These are phyloP conservation scores for Labeo rohita DNA, from an alignment of 2,113 vertebrate species.

Conservation along the genomic window DNA sequence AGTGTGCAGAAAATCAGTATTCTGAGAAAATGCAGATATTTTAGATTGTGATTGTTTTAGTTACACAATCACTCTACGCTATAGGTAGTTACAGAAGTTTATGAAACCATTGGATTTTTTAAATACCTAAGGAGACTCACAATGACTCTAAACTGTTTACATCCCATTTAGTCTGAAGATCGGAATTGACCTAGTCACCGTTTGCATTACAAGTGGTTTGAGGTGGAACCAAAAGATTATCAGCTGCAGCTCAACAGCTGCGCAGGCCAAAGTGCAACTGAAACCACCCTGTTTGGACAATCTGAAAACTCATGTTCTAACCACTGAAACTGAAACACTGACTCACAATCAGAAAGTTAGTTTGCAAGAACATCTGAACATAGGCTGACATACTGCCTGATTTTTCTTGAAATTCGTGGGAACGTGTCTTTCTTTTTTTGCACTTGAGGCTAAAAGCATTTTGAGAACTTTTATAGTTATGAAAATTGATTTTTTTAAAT, in stretches of 20 bases:
- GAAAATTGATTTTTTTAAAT: no score
- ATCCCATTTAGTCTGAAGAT: background rate
- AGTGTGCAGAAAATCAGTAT: slow-evolving; percentile 27
- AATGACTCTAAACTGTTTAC: background rate
- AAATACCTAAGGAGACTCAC: background rate
- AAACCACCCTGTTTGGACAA: slow-evolving; percentile 39
- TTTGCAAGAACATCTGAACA: slow-evolving; percentile 11
- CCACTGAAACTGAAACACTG: slow-evolving; percentile 41
- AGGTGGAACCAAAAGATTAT: background rate
- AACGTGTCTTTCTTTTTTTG: background rate
- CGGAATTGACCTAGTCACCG: background rate
- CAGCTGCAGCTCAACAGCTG: slow-evolving; percentile 49
- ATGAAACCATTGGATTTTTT: background rate
- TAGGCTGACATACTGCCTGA: background rate
- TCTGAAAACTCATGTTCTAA: slow-evolving; percentile 26
- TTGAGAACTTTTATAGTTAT: no score
- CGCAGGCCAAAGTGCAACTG: slow-evolving; percentile 8
- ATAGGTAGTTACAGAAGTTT: background rate
- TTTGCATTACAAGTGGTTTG: slow-evolving; percentile 8
- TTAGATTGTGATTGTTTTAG: slow-evolving; percentile 25
- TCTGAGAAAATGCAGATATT: background rate
- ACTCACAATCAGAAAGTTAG: background rate
- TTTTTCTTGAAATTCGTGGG: background rate
- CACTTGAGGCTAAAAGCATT: background rate
- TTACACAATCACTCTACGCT: background rate